A percentile compares a stretch with the other conserved stretches of the same genome.
phyloP scores from a whole-genome alignment of 1,140 invertebrate genomes.

The Hetaerina americana region DNA sequence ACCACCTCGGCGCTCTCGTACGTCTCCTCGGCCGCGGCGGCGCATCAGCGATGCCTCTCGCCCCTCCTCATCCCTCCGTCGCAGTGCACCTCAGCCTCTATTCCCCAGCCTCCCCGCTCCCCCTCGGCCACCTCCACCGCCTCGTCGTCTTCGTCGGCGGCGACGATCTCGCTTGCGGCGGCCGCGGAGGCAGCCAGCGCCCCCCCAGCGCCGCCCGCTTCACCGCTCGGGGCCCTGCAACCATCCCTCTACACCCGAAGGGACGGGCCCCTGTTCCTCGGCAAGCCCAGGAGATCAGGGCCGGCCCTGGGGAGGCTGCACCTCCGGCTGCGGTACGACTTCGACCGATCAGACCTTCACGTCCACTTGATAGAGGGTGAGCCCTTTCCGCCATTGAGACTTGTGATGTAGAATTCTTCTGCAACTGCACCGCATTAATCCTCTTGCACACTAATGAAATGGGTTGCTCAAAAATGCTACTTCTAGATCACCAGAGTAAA shows the following conservation, averaged over 20 bases:
- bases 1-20: conserved; percentile 23
- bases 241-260: conserved; percentile 68
- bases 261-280: conserved; percentile 58
- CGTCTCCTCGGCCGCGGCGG: neutral
- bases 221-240: conserved; percentile 68
- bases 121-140: conserved; percentile 48
- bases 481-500: no score
- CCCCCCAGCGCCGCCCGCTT: conserved; percentile 39
- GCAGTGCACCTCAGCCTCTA: conserved; percentile 14
- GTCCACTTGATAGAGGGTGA: conserved; percentile 78
- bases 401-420: no score
- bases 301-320: conserved; percentile 63
- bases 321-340: conserved; percentile 76
- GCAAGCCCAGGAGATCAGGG: conserved; percentile 32
- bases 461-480: no score
- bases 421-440: no score
- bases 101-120: conserved; percentile 42
- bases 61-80: conserved; percentile 20
- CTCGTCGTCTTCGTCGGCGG: neutral
- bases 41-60: conserved; percentile 18
- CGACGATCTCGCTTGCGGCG: conserved; percentile 3
- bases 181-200: conserved; percentile 11
- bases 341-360: conserved; percentile 73
- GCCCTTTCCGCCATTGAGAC: no score
- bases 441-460: no score